phyloP scores from a whole-genome alignment of 2,113 vertebrate species.

The Urocynchramus pylzowi region DNA sequence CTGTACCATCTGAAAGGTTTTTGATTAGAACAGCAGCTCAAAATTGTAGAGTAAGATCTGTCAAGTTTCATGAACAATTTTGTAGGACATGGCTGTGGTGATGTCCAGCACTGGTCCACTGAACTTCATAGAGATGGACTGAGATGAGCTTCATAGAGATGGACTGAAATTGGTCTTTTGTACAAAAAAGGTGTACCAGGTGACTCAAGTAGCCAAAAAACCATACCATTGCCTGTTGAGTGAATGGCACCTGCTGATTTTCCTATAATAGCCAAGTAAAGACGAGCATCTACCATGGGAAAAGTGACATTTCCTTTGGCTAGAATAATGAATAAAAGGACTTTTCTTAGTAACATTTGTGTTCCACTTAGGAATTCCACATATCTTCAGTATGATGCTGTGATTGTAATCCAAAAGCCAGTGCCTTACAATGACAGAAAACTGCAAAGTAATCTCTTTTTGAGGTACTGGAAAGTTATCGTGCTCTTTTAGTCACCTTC shows the following conservation, averaged over 20 bases:
- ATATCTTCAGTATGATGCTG: fast-evolving
- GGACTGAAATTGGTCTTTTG: not conserved
- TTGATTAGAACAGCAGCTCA: not conserved
- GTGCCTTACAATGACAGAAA: not conserved
- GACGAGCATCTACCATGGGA: not conserved
- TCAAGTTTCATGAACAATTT: not conserved
- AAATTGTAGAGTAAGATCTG: not conserved
- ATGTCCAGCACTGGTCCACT: not conserved
- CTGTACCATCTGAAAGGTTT: not conserved
- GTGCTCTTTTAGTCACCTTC: not conserved
- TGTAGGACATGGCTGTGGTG: not conserved
- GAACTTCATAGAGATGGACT: not conserved
- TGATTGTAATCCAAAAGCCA: not conserved
- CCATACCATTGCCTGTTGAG: not conserved
- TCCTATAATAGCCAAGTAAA: not conserved
- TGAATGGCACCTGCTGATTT: not conserved
- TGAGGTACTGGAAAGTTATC: not conserved
- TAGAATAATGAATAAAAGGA: not conserved
- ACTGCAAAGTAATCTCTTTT: not conserved
- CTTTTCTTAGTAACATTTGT: not conserved
- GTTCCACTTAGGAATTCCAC: not conserved
- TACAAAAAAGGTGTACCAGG: not conserved
- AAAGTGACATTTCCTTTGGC: not conserved
- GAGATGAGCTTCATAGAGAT: no score
- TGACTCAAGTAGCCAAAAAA: not conserved